Evolutionary conservation across 1,140 invertebrate species (phyloP).

Genomic region (Leptopilina boulardi): DNA sequence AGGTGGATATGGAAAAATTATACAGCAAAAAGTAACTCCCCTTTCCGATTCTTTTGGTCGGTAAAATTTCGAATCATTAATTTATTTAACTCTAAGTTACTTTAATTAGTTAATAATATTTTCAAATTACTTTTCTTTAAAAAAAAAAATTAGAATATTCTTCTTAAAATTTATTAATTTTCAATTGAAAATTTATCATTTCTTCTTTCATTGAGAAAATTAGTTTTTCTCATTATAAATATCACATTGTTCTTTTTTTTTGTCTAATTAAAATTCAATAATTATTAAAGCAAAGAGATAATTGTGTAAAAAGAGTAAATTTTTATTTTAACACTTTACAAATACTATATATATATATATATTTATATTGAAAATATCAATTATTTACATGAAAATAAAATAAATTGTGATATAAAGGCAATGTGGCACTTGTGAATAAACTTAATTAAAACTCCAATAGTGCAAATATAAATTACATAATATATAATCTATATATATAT

Average conservation of each 20-base stretch:
- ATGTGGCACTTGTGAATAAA: slow-evolving; percentile 4
- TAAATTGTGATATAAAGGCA: not conserved
- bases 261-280: no score
- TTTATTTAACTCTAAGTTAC: not conserved
- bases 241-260: no score
- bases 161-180: no score
- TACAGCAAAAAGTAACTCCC: slow-evolving; percentile 86
- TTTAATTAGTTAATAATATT: not conserved
- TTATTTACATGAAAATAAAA: slow-evolving; percentile 1
- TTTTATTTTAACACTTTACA: not conserved
- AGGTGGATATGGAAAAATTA: slow-evolving; percentile 97
- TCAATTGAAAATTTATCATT: no score
- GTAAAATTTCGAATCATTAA: slow-evolving; percentile 43
- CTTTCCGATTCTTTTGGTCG: slow-evolving; percentile 58
- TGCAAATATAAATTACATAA: not conserved
- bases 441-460: not conserved
- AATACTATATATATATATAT: not conserved
- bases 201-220: no score
- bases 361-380: not conserved
- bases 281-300: not conserved
- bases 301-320: not conserved
- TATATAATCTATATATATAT: not conserved
- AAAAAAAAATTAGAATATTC: no score
- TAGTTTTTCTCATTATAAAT: no score
- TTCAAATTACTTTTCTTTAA: not conserved